Evolutionary conservation across 2,888 invertebrate genomes (phyloP), one percentile per base, ranked within the genome.

Genomic region (Orthonychiurus folsomi): DNA sequence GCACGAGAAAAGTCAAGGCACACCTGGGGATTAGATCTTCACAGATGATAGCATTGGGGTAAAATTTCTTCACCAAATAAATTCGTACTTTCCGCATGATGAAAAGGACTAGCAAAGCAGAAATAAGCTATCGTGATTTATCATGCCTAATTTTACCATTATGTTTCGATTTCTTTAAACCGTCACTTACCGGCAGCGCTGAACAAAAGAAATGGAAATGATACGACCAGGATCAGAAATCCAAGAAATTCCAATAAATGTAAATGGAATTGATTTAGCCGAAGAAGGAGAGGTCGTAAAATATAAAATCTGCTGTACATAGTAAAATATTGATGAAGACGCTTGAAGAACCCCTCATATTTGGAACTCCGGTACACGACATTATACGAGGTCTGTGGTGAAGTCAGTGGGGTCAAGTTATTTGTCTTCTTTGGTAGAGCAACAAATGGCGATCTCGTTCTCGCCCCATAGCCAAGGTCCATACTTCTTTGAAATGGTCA

Each of bases 361-460:
- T 61, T 63, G 21, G 24, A 52, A 54, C 57, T 63, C 27, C 63
- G 53, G 58, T 61, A 63, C 47, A 63, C 23, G 2, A 63, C 56
- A 20, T 60, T n/a, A 2, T 28, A 15, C 23, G n/a, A n/a, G n/a
- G n/a, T n/a, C n/a, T n/a, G n/a, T n/a, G n/a, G n/a, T n/a, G n/a
- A n/a, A n/a, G n/a, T n/a, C n/a, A n/a, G n/a, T n/a, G n/a, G n/a
- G n/a, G n/a, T n/a, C n/a, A n/a, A n/a, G n/a, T n/a, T n/a, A n/a
- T n/a, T n/a, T n/a, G n/a, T n/a, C n/a, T n/a, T n/a, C n/a, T n/a
- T n/a, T n/a, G n/a, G n/a, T n/a, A n/a, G n/a, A n/a, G n/a, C n/a
- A n/a, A n/a, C n/a, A n/a, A n/a, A n/a, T n/a, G n/a, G n/a, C n/a
- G n/a, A n/a, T n/a, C n/a, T n/a, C n/a, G n/a, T n/a, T n/a, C n/a